Evolutionary conservation across 2,113 vertebrate species (phyloP).

Genomic region (Nyctibius bracteatus): DNA sequence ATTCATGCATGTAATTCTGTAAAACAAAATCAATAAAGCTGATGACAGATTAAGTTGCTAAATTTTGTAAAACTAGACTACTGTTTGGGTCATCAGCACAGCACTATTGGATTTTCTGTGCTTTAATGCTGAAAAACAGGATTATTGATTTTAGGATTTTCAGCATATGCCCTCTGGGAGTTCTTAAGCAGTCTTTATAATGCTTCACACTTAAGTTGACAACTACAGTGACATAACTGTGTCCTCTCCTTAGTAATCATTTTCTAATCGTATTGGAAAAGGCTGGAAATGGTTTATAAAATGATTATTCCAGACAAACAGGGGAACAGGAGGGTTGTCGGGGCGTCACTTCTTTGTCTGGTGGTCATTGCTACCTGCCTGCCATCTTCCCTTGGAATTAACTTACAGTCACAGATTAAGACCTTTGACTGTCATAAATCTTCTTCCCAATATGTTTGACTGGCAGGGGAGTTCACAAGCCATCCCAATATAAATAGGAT

Average conservation of each 20-base stretch:
- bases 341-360: slow-evolving; percentile 62
- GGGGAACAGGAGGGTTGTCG: neutral
- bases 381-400: slow-evolving; percentile 83
- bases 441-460: slow-evolving; percentile 82
- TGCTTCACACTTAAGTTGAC: slow-evolving; percentile 76
- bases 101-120: slow-evolving; percentile 73
- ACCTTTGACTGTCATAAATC: slow-evolving; percentile 86
- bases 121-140: slow-evolving; percentile 75
- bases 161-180: slow-evolving; percentile 63
- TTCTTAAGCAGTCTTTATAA: slow-evolving; percentile 68
- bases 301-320: slow-evolving; percentile 20
- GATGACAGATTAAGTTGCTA: slow-evolving; percentile 67
- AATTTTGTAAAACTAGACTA: slow-evolving; percentile 67
- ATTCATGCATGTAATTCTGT: slow-evolving; percentile 56
- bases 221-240: slow-evolving; percentile 64
- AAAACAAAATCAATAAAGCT: slow-evolving; percentile 76
- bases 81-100: slow-evolving; percentile 59
- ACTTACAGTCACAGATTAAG: slow-evolving; percentile 86
- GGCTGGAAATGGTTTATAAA: slow-evolving; percentile 64
- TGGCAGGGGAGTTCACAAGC: slow-evolving; percentile 71
- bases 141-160: slow-evolving; percentile 87
- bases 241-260: slow-evolving; percentile 61
- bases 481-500: slow-evolving; percentile 74
- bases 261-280: slow-evolving; percentile 70
- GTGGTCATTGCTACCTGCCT: slow-evolving; percentile 74